Conservation (phyloP, 2,888 invertebrate genomes). For the Agrilus cyanescens region DNA sequence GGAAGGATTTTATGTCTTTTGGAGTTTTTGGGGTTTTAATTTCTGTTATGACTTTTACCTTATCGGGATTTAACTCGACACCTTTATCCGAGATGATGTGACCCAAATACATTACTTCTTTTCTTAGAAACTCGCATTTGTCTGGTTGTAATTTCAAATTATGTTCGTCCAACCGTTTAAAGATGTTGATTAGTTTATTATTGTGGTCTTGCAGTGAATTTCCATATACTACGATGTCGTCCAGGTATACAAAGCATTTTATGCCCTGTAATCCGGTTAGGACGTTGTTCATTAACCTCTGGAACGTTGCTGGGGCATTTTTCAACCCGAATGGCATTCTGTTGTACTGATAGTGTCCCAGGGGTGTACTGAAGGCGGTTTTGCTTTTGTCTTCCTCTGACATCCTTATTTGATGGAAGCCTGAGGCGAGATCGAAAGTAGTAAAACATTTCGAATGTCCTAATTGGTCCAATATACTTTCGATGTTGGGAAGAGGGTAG, state of each 20-base stretch:
- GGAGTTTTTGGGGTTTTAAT: too few relatives aligned
- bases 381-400: conserved; percentile 17
- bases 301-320: conserved; percentile 30
- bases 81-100: neutral
- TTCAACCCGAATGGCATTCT: conserved; percentile 28
- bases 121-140: neutral
- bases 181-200: too few relatives aligned
- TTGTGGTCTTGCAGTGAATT: neutral
- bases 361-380: conserved; percentile 22
- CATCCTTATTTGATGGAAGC: conserved; percentile 24
- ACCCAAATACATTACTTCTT: neutral
- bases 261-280: neutral
- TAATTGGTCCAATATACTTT: conserved; percentile 22
- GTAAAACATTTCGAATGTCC: conserved; percentile 22
- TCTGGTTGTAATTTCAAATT: neutral
- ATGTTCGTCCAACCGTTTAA: neutral
- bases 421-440: conserved; percentile 23
- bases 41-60: neutral
- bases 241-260: conserved; percentile 6
- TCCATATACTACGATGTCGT: too few relatives aligned
- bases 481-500: conserved; percentile 24
- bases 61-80: neutral
- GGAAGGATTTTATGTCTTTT: too few relatives aligned
- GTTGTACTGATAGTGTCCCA: conserved; percentile 24
- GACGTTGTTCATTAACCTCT: conserved; percentile 26